Evolutionary conservation across 2,797 vertebrate species (phyloP), one percentile per base, ranked within the genome.

Genomic region (Phoeniculus purpureus): DNA sequence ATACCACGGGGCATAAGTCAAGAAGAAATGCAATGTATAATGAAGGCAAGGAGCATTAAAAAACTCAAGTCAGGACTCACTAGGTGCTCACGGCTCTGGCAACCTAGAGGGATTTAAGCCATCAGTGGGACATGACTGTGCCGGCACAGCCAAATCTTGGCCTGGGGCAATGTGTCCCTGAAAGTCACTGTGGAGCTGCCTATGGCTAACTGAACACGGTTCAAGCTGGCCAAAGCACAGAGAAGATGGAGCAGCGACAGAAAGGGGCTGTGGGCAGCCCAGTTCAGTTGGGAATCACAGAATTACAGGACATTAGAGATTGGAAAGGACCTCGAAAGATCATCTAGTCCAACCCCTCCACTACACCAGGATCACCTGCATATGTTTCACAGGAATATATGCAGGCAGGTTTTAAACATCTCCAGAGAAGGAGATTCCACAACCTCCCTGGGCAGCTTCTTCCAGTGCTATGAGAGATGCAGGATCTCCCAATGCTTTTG

Each of bases 131-230:
- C 23, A 22, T 0, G 6, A 22, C 21, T 5, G 15, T 55, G 64
- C 25, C 68, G 72, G 48, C 25, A 47, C 21, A 55, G 64, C 25
- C 51, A 81, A 71, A 61, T 23, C 21, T 4, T 27, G 23, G 12
- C 54, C 22, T 23, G n/a, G 31, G 59, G 32, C 52, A 68, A 29
- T 0, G 0, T 2, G 0, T 21, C 26, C 37, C 29, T 43, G 25
- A 29, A 60, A 37, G 43, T 18, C 17, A 48, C 29, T 15, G 23
- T 45, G 73, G 54, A 54, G 68, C 45, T 62, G 45, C 64, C 20
- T 8, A 2, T 2, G 18, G 54, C 31, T 59, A 66, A 1, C 32
- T 34, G 21, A 43, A 29, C 23, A 27, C 82, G 76, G 47, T 27
- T 64, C 32, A 52, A 54, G 75, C 15, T 37, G 37, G 43, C 32